Evolutionary conservation across 2,888 invertebrate species (phyloP).

Genomic region (Hipparchia sbordonii): DNA sequence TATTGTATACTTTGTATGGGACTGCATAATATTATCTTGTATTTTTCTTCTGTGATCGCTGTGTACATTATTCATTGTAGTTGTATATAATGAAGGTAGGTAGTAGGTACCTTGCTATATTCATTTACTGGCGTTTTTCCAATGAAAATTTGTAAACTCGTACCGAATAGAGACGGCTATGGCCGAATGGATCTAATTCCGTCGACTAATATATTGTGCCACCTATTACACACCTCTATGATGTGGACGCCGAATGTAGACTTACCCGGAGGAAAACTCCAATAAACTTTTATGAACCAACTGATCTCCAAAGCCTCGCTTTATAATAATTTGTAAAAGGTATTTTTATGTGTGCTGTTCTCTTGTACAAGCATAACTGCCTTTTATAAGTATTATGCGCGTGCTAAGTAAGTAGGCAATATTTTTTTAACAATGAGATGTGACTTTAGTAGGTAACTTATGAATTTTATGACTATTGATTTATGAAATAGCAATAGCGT

Average conservation of each 20-base stretch:
- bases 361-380: no score
- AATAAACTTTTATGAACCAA: neutral
- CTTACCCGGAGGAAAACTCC: neutral
- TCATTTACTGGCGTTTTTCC: conserved; percentile 63
- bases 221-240: conserved; percentile 39
- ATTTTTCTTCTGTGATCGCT: no score
- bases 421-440: no score
- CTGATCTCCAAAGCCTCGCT: neutral
- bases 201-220: conserved; percentile 35
- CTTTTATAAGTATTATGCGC: no score
- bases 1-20: no score
- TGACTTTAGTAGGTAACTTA: no score
- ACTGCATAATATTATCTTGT: no score
- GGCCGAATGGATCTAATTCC: conserved; percentile 51
- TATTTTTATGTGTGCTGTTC: no score
- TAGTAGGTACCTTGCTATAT: conserved; percentile 24
- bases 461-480: no score
- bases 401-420: no score
- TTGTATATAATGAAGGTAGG: neutral
- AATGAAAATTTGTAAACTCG: conserved; percentile 70
- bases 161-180: conserved; percentile 42
- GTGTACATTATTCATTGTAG: neutral
- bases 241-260: conserved; percentile 37
- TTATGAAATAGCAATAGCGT: no score
- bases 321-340: neutral